Conservation (phyloP, 2,113 vertebrate species). For the Gulo gulo region DNA sequence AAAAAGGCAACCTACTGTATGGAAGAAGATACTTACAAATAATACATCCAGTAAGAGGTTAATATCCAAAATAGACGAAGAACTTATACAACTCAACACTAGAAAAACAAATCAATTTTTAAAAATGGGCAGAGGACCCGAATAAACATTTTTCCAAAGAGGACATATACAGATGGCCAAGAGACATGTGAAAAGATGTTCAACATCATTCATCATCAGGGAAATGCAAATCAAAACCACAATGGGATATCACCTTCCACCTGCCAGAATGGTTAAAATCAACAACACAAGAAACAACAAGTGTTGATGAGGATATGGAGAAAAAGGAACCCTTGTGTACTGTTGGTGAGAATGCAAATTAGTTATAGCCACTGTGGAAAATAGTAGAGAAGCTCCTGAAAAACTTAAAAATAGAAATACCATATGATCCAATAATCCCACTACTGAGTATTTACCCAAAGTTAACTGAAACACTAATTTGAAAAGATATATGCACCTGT, state of each 20-base stretch:
- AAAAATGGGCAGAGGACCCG: not conserved
- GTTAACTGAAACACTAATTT: not conserved
- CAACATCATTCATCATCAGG: not conserved
- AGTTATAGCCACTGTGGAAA: not conserved
- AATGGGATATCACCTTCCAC: not conserved
- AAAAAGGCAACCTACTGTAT: not conserved
- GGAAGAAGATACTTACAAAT: not conserved
- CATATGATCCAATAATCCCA: not conserved
- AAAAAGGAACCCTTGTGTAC: not conserved
- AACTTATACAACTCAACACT: not conserved
- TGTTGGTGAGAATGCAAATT: not conserved
- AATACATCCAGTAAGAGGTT: not conserved
- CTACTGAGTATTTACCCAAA: not conserved
- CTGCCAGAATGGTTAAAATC: not conserved
- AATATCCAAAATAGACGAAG: not conserved
- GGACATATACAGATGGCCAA: not conserved
- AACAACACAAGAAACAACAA: not conserved
- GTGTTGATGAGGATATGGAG: not conserved
- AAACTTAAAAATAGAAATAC: not conserved
- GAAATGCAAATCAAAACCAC: not conserved
- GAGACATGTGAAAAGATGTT: not conserved
- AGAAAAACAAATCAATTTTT: not conserved
- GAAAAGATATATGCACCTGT: not conserved
- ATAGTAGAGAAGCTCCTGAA: not conserved
- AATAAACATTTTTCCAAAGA: not conserved